Evolutionary conservation across 2,113 vertebrate genomes (phyloP), one percentile per base, ranked within the genome.

Genomic region (Tragelaphus scriptus): DNA sequence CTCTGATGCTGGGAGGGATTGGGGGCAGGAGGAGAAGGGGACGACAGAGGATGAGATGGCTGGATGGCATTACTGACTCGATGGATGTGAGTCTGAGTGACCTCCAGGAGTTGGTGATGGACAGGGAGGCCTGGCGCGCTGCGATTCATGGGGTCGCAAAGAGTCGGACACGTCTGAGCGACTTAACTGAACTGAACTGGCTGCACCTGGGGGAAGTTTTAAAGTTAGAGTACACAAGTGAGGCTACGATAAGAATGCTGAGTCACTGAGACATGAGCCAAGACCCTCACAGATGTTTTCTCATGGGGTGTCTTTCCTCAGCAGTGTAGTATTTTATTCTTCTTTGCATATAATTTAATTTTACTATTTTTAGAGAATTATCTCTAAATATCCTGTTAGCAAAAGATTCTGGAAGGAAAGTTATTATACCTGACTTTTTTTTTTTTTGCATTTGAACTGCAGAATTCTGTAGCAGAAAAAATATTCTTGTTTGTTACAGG

Each of bases 311-410:
- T 47, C 61, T 84, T 95, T 90, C 36, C 55, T 91, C 26, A 82
- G 84, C 2, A 79, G 5, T 49, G 36, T 49, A 90, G 21, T 21
- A 79, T 63, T 95, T 92, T 63, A 88, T 95, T 91, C 32, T 79
- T 85, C 71, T 97, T 96, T 94, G 56, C 17, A 68, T 96, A 53
- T 94, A 85, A 93, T 96, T 97, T 91, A 93, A 65, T 71, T 96
- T 94, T 97, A 55, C 53, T 95, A n/a, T 91, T 97, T 96, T 87
- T 26, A 89, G 36, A 93, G 49, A 95, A 91, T 94, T 90, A 40
- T 95, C 68, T 97, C 85, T 85, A 95, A 94, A 56, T 93, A 90
- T 63, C 6, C 23, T 90, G 11, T 44, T 85, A 90, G 63, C 44
- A 89, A 91, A 87, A 95, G 19, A 51, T 79, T 30, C 30, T 94